Evolutionary conservation across 2,113 vertebrate genomes (phyloP).

Genomic region (Macaca mulatta): DNA sequence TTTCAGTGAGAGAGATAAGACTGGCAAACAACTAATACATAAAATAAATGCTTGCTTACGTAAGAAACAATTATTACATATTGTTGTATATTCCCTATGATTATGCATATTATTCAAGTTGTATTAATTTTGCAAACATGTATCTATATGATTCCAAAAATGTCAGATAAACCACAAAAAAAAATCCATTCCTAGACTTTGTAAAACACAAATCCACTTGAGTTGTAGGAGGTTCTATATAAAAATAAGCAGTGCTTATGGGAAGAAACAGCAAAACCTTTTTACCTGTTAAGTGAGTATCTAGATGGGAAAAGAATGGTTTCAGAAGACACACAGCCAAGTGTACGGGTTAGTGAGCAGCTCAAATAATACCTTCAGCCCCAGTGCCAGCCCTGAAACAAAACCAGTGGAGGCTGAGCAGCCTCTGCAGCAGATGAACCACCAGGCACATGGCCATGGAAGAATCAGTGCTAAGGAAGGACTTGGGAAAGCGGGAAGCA

Average conservation of each 20-base stretch:
- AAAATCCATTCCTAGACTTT: not conserved
- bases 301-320: not conserved
- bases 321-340: not conserved
- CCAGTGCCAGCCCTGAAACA: not conserved
- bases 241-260: not conserved
- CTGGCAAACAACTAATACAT: not conserved
- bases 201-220: not conserved
- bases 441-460: accelerated
- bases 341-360: not conserved
- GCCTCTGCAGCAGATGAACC: not conserved
- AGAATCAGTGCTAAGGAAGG: not conserved
- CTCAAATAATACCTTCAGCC: not conserved
- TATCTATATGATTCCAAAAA: not conserved
- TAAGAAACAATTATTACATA: not conserved
- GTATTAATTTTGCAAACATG: not conserved
- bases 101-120: not conserved
- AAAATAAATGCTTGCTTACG: not conserved
- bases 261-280: not conserved
- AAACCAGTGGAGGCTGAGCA: not conserved
- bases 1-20: not conserved
- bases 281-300: not conserved
- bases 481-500: not conserved
- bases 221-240: not conserved
- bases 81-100: not conserved
- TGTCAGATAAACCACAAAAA: not conserved